Conservation (phyloP, 2,797 vertebrate species). For the Anguilla obscura region DNA sequence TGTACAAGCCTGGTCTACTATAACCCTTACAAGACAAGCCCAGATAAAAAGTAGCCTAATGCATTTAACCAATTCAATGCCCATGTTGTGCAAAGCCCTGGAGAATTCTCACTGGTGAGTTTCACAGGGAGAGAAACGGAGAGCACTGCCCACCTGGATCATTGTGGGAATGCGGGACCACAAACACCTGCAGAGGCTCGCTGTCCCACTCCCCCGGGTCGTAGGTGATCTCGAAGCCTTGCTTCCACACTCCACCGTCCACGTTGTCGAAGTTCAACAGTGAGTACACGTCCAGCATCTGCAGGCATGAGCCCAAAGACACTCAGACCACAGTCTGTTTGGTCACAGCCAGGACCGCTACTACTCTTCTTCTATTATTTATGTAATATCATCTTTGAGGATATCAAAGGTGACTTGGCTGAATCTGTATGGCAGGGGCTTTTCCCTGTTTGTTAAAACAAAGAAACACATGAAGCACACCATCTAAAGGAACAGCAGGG, state of each 20-base stretch:
- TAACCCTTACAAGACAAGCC: neutral
- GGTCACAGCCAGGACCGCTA: neutral
- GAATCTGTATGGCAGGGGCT: neutral
- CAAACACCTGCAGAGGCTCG: conserved; percentile 89
- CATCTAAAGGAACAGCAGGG: neutral
- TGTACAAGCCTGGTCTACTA: neutral
- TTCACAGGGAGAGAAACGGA: conserved; percentile 35
- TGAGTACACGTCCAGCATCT: conserved; percentile 92
- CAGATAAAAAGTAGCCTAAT: neutral
- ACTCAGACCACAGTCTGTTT: neutral
- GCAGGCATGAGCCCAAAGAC: conserved; percentile 5
- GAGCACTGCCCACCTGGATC: conserved; percentile 83
- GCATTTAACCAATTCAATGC: conserved; percentile 20
- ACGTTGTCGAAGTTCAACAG: conserved; percentile 91
- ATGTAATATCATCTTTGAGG: neutral
- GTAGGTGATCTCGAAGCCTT: conserved; percentile 96
- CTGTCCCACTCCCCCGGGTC: conserved; percentile 85
- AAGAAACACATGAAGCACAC: neutral
- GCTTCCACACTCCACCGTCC: conserved; percentile 96
- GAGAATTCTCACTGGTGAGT: conserved; percentile 24
- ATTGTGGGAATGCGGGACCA: conserved; percentile 96
- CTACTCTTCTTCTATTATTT: neutral
- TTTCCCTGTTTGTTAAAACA: neutral
- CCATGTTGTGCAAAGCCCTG: conserved; percentile 20
- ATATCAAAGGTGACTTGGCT: neutral